A percentile compares a stretch with the other conserved stretches of the same genome.
These are phyloP conservation scores for Acheta domesticus DNA, from an alignment of 2,888 invertebrate genomes.

Conservation along the genomic window DNA sequence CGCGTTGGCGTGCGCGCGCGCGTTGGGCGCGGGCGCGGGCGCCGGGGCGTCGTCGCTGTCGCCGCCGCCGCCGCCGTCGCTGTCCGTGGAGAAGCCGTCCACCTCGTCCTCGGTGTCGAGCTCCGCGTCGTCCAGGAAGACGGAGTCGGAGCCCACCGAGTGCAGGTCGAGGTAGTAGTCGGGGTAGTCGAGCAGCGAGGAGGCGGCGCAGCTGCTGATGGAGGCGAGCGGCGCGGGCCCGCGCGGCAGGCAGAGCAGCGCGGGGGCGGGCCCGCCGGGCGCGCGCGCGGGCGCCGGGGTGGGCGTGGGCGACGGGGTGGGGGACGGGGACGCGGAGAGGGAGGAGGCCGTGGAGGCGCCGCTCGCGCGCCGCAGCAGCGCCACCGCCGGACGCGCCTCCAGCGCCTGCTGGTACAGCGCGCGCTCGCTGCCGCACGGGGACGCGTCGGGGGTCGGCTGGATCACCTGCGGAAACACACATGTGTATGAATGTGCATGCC, in stretches of 20 bases:
- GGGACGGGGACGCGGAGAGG: conserved; percentile 37
- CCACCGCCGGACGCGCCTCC: conserved; percentile 18
- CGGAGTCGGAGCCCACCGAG: conserved; percentile 70
- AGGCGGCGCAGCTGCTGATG: conserved; percentile 61
- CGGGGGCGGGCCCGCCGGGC: conserved; percentile 32
- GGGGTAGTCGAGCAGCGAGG: conserved; percentile 49
- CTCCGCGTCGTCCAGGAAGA: conserved; percentile 69
- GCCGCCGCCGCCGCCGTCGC: conserved; percentile 50
- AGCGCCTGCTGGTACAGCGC: conserved; percentile 50
- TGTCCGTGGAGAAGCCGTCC: conserved; percentile 79
- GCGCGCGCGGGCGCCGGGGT: conserved; percentile 28
- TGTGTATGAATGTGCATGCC: too few relatives aligned
- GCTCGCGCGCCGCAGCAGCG: conserved; percentile 26
- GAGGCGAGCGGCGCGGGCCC: conserved; percentile 75
- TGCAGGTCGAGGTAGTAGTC: conserved; percentile 65
- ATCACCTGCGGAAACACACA: conserved; percentile 55
- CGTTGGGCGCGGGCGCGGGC: conserved; percentile 32
- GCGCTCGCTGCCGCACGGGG: conserved; percentile 71
- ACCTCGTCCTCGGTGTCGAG: conserved; percentile 78
- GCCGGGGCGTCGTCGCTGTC: conserved; percentile 33
- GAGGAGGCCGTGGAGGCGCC: not conserved
- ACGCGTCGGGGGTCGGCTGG: conserved; percentile 77
- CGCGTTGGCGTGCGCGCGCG: not conserved
- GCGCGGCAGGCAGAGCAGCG: conserved; percentile 39
- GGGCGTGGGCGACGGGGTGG: conserved; percentile 27